Conservation (phyloP, 2,113 vertebrate species). For the Theropithecus gelada region DNA sequence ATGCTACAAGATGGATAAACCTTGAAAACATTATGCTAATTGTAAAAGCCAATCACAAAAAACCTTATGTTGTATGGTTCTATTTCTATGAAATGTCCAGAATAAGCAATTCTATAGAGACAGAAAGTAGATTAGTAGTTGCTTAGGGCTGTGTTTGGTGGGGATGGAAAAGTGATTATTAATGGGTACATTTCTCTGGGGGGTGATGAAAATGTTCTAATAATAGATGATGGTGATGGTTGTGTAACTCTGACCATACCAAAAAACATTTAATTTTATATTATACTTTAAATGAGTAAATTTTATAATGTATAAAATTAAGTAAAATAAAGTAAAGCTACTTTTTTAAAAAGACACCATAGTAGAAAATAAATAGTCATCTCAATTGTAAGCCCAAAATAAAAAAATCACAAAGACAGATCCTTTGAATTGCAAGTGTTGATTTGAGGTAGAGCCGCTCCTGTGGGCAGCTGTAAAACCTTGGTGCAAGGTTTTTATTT, state of each 20-base stretch:
- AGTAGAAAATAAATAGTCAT: neutral
- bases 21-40: neutral
- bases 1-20: neutral
- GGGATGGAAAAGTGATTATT: neutral
- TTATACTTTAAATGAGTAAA: neutral
- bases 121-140: neutral
- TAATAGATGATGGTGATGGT: neutral
- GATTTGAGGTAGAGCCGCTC: neutral
- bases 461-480: neutral
- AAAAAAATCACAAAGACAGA: neutral
- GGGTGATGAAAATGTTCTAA: neutral
- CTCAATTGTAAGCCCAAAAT: neutral
- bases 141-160: neutral
- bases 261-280: neutral
- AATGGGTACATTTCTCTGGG: neutral
- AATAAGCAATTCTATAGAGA: neutral
- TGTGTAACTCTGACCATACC: neutral
- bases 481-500: slow-evolving; percentile 35
- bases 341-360: neutral
- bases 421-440: neutral
- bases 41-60: neutral
- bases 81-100: neutral
- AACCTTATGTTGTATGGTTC: neutral
- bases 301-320: neutral
- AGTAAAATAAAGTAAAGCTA: neutral